Base-by-base conservation (phyloP, 1,140 invertebrate species). In the Elymnias hypermnestra region DNA sequence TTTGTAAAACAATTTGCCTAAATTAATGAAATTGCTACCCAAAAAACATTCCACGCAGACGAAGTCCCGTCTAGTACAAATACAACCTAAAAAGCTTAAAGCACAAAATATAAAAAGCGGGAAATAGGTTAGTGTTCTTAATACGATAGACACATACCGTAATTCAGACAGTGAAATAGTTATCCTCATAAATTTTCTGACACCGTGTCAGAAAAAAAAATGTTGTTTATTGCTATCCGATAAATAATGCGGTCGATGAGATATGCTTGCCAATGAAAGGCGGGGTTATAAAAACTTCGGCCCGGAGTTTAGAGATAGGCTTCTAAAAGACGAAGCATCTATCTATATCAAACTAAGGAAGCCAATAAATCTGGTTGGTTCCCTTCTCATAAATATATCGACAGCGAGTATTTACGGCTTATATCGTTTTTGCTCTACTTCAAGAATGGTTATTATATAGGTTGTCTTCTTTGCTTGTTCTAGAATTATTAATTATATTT, bases 311-410 rank as follows among this genome's bases (percentile, higher is more conserved):
- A 59, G 58, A 63, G 57, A 58, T 63, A 68, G 60, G 64, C 62
- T 57, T 57, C 42, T 59, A 55, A 59, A 65, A 70, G 57, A 66
- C 56, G 42, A 36, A 46, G 50, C 61, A 70, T 76, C 65, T 58
- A 72, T 72, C 62, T 63, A 59, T 58, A 72, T 72, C 62, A 66
- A 59, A 66, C 50, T 61, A 53, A 63, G 67, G 61, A 74, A 74
- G 68, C 60, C 61, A 70, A 81, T 81, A 83, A 79, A 81, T 83
- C 76, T 72, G 45, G 53, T 47, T 25, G 49, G 60, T 72, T 71
- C 58, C 61, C 58, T 65, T 57, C 59, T 61, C 55, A 72, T 78
- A 81, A 78, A 81, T 72, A 75, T 67, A 65, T 53, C 48, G 36
- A 39, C n/a, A 25, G 36, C 57, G 56, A 57, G 55, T 28, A 31